phyloP scores from a whole-genome alignment of 2,888 invertebrate species.

The Drosophila stalkeri region DNA sequence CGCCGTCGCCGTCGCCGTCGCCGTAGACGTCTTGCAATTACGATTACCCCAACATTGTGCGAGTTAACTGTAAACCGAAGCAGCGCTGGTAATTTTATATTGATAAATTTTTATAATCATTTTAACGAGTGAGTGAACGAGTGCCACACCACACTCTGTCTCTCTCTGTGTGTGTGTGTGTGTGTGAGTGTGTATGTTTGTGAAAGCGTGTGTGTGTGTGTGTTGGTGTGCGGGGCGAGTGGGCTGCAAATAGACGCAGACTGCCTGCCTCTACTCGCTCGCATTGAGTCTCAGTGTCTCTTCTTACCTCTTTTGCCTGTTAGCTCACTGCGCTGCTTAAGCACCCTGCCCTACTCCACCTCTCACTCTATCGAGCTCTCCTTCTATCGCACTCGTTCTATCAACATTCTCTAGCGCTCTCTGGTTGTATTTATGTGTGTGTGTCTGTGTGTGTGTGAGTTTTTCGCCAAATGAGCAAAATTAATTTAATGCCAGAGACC shows the following conservation, averaged over 20 bases:
- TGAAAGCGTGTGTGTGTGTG: background rate
- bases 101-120: conserved; percentile 81
- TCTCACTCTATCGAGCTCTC: background rate
- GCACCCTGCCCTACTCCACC: conserved; percentile 6
- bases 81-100: conserved; percentile 76
- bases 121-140: conserved; percentile 77
- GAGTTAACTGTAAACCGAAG: conserved; percentile 70
- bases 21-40: conserved; percentile 65
- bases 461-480: conserved; percentile 75
- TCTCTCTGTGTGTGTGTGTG: conserved; percentile 11
- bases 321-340: conserved; percentile 7
- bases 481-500: conserved; percentile 77
- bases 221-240: conserved; percentile 44
- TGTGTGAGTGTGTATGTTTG: conserved; percentile 10
- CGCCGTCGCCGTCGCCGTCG: background rate
- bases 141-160: conserved; percentile 32
- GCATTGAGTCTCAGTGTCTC: conserved; percentile 34
- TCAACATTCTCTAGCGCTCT: conserved; percentile 18
- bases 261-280: conserved; percentile 42
- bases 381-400: conserved; percentile 1
- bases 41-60: conserved; percentile 62
- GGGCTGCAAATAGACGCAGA: conserved; percentile 68
- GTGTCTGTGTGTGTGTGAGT: conserved; percentile 29
- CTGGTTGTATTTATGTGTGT: conserved; percentile 17
- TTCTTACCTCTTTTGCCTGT: conserved; percentile 38